These are phyloP conservation scores for Metaphire vulgaris DNA, from an alignment of 1,140 invertebrate genomes.

Conservation along the genomic window DNA sequence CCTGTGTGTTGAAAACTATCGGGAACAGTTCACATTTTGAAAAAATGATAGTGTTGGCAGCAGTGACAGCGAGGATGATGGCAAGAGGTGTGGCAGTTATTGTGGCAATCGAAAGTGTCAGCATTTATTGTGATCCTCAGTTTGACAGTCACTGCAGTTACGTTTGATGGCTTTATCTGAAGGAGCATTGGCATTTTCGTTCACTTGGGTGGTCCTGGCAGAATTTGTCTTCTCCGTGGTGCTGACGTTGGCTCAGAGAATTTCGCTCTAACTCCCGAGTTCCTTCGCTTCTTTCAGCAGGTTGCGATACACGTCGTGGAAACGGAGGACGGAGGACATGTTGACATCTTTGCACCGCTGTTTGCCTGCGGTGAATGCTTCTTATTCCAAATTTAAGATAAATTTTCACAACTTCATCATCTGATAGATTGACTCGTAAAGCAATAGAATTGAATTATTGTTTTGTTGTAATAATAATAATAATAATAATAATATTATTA, in stretches of 20 bases:
- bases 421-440: too few species aligned
- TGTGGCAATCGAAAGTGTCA: too few species aligned
- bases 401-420: background rate
- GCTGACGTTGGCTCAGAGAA: slow-evolving; percentile 39
- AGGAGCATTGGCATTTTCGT: slow-evolving; percentile 48
- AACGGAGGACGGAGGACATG: slow-evolving; percentile 40
- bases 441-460: too few species aligned
- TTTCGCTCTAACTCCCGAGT: slow-evolving; percentile 33
- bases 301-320: slow-evolving; percentile 38
- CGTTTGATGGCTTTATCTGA: too few species aligned
- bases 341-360: slow-evolving; percentile 45
- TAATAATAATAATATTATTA: background rate
- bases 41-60: too few species aligned
- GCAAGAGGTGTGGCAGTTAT: too few species aligned
- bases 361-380: slow-evolving; percentile 39
- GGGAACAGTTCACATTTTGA: too few species aligned
- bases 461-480: too few species aligned
- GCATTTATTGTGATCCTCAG: too few species aligned
- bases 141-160: too few species aligned
- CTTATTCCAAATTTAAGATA: slow-evolving; percentile 3
- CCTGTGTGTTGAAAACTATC: too few species aligned
- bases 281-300: slow-evolving; percentile 42
- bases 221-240: slow-evolving; percentile 41
- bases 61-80: too few species aligned
- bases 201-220: slow-evolving; percentile 41